Conservation (phyloP, 2,797 vertebrate genomes). For the Mallotus villosus region DNA sequence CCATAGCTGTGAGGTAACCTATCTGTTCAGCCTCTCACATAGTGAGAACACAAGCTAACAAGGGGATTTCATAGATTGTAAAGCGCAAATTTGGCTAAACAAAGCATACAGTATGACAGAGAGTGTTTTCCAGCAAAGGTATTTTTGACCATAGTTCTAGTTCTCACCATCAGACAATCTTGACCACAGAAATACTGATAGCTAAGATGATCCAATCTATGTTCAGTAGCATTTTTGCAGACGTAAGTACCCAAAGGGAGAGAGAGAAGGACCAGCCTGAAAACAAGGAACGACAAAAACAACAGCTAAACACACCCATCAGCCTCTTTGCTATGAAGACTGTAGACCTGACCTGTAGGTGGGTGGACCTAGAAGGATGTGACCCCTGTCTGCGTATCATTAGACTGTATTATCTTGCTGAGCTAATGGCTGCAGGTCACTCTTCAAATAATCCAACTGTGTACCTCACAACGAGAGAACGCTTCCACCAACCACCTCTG, state of each 20-base stretch:
- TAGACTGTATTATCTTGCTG: neutral
- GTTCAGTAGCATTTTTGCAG: neutral
- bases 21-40: slow-evolving; percentile 23
- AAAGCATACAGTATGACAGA: slow-evolving; percentile 43
- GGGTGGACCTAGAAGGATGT: neutral
- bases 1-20: slow-evolving; percentile 31
- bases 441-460: neutral
- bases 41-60: slow-evolving; percentile 28
- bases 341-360: no score
- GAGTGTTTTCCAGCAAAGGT: slow-evolving; percentile 36
- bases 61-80: slow-evolving; percentile 58
- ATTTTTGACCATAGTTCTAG: slow-evolving; percentile 29
- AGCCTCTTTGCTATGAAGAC: neutral
- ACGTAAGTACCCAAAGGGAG: slow-evolving; percentile 5
- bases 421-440: neutral
- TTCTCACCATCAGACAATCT: slow-evolving; percentile 10
- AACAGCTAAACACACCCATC: slow-evolving; percentile 1
- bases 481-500: neutral
- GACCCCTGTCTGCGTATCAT: neutral
- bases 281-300: neutral
- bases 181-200: slow-evolving; percentile 24
- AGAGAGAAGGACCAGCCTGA: neutral
- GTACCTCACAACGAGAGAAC: neutral
- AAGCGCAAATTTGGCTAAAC: slow-evolving; percentile 68
- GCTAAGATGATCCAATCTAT: slow-evolving; percentile 23